Base-by-base conservation (phyloP, 1,140 invertebrate genomes). In the Artemia franciscana region DNA sequence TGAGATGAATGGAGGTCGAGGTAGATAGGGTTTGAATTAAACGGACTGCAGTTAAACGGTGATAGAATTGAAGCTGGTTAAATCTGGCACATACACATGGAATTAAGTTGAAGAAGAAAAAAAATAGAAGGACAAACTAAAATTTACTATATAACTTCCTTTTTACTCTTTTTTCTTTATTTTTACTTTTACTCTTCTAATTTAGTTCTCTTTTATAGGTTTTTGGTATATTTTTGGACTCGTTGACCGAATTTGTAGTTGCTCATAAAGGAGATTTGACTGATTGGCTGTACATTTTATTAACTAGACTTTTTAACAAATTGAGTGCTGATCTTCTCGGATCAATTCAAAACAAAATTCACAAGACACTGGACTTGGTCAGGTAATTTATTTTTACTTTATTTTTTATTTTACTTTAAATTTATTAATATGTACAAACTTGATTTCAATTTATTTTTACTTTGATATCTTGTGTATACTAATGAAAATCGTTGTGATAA, bases 171-270 rank as follows among this genome's bases (percentile, higher is more conserved):
- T 15, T 65, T 62, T 9, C 66, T 27, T 65, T 26, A 64, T 39
- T 2, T 60, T 21, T n/a, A 12, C 62, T 58, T 58, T 12, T 58
- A 18, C 62, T 27, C 27, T 39, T 56, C 21, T 63, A 5, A 57
- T 26, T 18, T 64, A 57, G 21, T 60, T 64, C 28, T 60, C 9
- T 57, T 25, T 64, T 66, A 1, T 62, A 79, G 77, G 88, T 94
- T 58, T 91, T 95, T 73, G 87, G 86, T 59, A 74, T 95, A 62
- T 92, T 95, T 74, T 73, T 96, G 67, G 92, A 96, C 68, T 88
- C 89, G 0, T 78, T 96, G 18, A 85, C 86, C 66, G 90, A 94
- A 70, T 74, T 95, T 63, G 84, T 96, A 58, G 74, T 80, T 64
- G 83, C 83, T n/a, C 88, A 96, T 73, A 84, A 82, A 64, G 78